phyloP scores from a whole-genome alignment of 2,888 invertebrate genomes.

The Petrolisthes manimaculis region DNA sequence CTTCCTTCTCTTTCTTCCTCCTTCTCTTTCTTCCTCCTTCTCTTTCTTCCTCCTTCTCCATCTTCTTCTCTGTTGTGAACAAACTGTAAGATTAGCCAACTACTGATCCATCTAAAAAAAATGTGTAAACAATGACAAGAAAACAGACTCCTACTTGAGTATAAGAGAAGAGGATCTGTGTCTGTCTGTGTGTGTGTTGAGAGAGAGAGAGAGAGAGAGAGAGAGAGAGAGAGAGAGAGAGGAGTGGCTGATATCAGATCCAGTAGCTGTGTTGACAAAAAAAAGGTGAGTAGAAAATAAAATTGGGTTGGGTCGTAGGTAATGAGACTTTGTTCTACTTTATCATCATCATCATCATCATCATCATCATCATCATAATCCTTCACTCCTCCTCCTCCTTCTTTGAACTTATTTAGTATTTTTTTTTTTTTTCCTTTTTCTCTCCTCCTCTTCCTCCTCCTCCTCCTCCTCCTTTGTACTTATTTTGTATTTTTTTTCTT shows the following conservation, averaged over 20 bases:
- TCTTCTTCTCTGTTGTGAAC: no score
- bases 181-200: neutral
- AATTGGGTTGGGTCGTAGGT: no score
- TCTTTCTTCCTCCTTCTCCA: neutral
- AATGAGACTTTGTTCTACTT: neutral
- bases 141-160: no score
- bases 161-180: no score
- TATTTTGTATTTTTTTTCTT: neutral
- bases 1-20: neutral
- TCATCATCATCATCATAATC: neutral
- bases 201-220: slow-evolving; percentile 27
- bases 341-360: slow-evolving; percentile 14
- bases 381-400: neutral
- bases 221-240: slow-evolving; percentile 8
- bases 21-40: neutral
- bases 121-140: no score
- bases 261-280: neutral
- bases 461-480: neutral
- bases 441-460: neutral
- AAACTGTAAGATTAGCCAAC: no score
- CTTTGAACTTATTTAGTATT: neutral
- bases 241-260: neutral
- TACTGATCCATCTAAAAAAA: no score
- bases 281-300: no score
- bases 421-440: neutral